phyloP scores from a whole-genome alignment of 2,797 vertebrate genomes.

The Ataeniobius toweri region DNA sequence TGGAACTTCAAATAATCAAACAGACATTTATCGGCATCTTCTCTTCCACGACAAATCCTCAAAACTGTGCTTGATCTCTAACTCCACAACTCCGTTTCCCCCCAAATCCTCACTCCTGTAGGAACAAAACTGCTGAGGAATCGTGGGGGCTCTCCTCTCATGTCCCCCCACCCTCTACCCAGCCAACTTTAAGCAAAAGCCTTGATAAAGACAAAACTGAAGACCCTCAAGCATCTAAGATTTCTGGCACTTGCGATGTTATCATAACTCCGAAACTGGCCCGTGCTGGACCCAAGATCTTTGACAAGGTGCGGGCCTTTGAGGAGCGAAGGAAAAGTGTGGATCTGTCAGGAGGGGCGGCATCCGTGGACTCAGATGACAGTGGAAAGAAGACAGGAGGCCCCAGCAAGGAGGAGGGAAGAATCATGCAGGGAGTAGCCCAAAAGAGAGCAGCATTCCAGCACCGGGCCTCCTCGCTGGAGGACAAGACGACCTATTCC shows the following conservation, averaged over 20 bases:
- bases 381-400: constrained; percentile 59
- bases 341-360: constrained; percentile 51
- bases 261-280: constrained; percentile 83
- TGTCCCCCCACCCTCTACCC: constrained; percentile 43
- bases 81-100: constrained; percentile 55
- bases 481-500: constrained; percentile 85
- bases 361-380: constrained; percentile 79
- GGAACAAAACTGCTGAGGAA: constrained; percentile 60
- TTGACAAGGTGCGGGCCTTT: constrained; percentile 88
- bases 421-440: constrained; percentile 54
- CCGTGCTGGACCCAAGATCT: constrained; percentile 84
- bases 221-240: constrained; percentile 68
- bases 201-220: constrained; percentile 79
- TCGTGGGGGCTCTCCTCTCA: constrained; percentile 33
- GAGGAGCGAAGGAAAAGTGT: constrained; percentile 82
- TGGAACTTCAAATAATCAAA: constrained; percentile 40
- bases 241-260: constrained; percentile 65
- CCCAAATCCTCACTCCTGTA: constrained; percentile 60
- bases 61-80: constrained; percentile 42
- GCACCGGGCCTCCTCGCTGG: constrained; percentile 89
- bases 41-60: constrained; percentile 28
- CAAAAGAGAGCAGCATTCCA: constrained; percentile 84
- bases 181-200: constrained; percentile 66
- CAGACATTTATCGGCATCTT: constrained; percentile 38
- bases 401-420: constrained; percentile 62